These are phyloP conservation scores for Cnemophilus loriae DNA, from an alignment of 2,113 vertebrate species.

Conservation along the genomic window DNA sequence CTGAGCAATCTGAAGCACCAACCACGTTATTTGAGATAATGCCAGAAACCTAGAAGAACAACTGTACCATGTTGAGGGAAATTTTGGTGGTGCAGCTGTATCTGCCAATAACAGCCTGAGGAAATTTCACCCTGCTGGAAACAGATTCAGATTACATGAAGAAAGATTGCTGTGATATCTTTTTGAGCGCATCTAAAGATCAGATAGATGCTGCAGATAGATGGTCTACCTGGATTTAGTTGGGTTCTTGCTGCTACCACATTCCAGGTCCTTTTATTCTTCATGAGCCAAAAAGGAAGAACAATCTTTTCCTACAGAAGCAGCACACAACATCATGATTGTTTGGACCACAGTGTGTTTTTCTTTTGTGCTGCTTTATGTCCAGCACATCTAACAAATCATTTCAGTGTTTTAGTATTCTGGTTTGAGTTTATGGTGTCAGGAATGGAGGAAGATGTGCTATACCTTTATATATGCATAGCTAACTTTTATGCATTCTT, in stretches of 20 bases:
- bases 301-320: neutral
- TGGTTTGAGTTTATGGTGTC: neutral
- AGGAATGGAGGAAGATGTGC: neutral
- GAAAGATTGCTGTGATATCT: neutral
- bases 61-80: neutral
- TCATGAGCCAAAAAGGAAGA: neutral
- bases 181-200: neutral
- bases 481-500: neutral
- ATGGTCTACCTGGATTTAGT: neutral
- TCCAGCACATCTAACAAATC: neutral
- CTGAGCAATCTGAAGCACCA: neutral
- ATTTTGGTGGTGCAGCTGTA: neutral
- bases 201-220: neutral
- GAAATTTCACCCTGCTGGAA: neutral
- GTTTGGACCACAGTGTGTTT: neutral
- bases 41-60: neutral
- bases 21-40: neutral
- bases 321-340: neutral
- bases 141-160: neutral
- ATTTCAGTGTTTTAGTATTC: neutral
- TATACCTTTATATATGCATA: neutral
- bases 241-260: neutral
- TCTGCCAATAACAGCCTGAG: neutral
- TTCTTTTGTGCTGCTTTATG: neutral
- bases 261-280: neutral